Evolutionary conservation across 2,888 invertebrate species (phyloP).

Genomic region (Hypsopygia costalis): DNA sequence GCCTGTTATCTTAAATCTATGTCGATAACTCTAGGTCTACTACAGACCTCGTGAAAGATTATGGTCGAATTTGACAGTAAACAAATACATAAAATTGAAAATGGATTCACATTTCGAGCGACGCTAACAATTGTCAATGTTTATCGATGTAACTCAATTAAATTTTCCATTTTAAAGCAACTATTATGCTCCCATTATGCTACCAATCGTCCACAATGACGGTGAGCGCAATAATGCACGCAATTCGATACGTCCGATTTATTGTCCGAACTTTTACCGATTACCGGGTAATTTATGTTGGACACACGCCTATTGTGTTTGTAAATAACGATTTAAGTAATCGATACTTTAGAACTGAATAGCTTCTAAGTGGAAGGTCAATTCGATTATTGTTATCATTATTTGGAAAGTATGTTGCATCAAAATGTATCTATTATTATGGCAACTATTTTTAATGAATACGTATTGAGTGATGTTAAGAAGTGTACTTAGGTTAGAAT

Average conservation of each 20-base stretch:
- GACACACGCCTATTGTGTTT: conserved; percentile 3
- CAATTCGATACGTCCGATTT: conserved; percentile 13
- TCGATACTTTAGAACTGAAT: conserved; percentile 15
- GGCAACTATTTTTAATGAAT: no score
- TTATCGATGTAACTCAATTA: neutral
- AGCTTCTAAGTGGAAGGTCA: conserved; percentile 34
- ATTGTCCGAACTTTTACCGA: conserved; percentile 21
- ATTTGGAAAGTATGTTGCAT: neutral
- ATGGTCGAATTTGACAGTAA: no score
- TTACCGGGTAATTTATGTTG: conserved; percentile 20
- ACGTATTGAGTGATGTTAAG: no score
- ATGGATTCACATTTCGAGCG: no score
- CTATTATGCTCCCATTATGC: neutral
- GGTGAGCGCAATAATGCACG: conserved; percentile 25
- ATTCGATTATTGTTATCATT: conserved; percentile 26
- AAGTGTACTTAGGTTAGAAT: no score
- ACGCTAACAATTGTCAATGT: neutral
- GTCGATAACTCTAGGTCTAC: no score
- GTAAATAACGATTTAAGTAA: conserved; percentile 10
- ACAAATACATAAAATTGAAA: no score
- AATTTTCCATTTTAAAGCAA: neutral
- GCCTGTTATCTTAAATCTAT: no score
- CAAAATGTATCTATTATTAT: no score
- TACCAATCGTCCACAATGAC: conserved; percentile 29
- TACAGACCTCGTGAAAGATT: no score